phyloP scores from a whole-genome alignment of 2,113 vertebrate species.

The Tyrannus savana region DNA sequence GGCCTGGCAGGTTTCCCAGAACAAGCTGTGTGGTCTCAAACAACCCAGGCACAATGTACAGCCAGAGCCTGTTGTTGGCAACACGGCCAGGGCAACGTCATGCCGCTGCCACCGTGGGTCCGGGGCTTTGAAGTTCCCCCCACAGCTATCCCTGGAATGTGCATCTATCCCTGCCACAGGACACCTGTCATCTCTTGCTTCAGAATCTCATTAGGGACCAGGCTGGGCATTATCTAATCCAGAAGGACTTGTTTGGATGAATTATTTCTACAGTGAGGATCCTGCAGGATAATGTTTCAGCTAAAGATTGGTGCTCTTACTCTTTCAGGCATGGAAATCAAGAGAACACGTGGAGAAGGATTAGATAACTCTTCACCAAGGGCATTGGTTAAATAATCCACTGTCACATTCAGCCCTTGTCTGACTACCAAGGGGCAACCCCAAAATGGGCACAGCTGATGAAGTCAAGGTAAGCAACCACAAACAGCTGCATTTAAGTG shows the following conservation, averaged over 20 bases:
- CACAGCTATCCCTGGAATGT: neutral
- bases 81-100: accelerated
- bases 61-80: neutral
- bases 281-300: neutral
- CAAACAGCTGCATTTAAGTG: neutral
- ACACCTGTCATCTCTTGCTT: neutral
- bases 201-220: neutral
- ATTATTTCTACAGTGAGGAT: neutral
- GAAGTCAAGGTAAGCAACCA: neutral
- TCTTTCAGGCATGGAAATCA: neutral
- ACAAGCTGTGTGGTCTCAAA: accelerated
- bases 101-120: accelerated
- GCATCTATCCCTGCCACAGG: neutral
- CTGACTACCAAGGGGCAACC: neutral
- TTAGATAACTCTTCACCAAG: neutral
- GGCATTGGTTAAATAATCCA: neutral
- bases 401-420: neutral
- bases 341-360: neutral
- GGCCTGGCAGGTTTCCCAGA: slow-evolving; percentile 6
- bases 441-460: neutral
- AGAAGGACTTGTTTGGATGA: slow-evolving; percentile 4
- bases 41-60: neutral
- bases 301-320: neutral
- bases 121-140: neutral
- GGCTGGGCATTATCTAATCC: neutral